Evolutionary conservation across 1,140 invertebrate species (phyloP).

Genomic region (Drosophila carrolli): DNA sequence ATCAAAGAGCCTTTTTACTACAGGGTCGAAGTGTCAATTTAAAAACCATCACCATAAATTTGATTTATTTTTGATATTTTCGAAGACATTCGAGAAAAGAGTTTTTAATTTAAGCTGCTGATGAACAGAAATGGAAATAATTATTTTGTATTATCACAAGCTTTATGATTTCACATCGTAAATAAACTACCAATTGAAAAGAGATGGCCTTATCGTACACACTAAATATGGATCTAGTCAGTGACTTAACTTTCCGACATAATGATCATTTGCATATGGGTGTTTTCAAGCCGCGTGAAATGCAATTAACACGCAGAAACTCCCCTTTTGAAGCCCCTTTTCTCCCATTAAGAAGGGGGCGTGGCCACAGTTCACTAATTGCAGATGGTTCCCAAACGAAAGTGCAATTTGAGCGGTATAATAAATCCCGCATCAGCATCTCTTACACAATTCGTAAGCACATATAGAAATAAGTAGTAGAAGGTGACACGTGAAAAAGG

Average conservation of each 20-base stretch:
- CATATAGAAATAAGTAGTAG: not conserved
- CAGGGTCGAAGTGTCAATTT: no score
- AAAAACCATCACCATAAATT: not conserved
- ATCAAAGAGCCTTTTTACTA: not conserved
- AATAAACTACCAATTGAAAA: not conserved
- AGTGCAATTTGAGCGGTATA: conserved; percentile 30
- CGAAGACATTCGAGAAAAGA: not conserved
- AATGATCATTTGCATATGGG: conserved; percentile 9
- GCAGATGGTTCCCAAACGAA: conserved; percentile 14
- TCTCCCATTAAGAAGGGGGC: conserved; percentile 5
- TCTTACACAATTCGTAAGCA: conserved; percentile 19
- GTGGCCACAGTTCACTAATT: conserved; percentile 37
- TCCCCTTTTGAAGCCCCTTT: not conserved
- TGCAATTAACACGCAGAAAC: conserved; percentile 1
- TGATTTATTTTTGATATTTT: not conserved
- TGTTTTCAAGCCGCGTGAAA: not conserved
- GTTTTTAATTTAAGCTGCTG: no score
- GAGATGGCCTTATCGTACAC: conserved; percentile 2
- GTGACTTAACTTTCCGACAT: not conserved
- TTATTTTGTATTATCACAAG: no score
- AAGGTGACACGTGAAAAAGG: not conserved
- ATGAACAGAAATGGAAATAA: no score
- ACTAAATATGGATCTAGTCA: not conserved
- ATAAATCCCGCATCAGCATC: conserved; percentile 40
- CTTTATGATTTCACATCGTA: no score